Base-by-base conservation (phyloP, 1,140 invertebrate genomes). In the Probaryconus sp. region DNA sequence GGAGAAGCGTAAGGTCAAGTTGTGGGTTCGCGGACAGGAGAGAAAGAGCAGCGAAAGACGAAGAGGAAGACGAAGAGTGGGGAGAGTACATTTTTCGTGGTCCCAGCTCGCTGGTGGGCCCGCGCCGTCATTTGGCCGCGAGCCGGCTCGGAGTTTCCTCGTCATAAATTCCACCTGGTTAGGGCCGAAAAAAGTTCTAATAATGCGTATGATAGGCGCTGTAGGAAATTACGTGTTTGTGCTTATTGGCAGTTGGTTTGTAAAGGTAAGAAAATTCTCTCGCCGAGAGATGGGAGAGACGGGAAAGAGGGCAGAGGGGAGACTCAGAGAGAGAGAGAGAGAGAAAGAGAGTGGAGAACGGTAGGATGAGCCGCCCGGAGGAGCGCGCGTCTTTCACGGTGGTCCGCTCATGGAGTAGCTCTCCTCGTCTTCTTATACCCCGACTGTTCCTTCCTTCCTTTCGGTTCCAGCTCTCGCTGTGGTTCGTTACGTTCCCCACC, bases 341-440 rank as follows among this genome's bases (percentile, higher is more conserved):
- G 35, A 60, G 42, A 31, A 47, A 21, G 45, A 45, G 37, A 40
- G 33, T 11, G 21, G n/a, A 9, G 5, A 17, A 18, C 18, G 55
- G 73, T 70, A 73, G 79, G 81, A 79, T 56, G 53, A 77, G 78
- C 63, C 64, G 67, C 28, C 72, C 73, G 64, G 21, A 42, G 64
- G 76, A 74, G 77, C 73, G 77, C 79, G 78, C 78, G 79, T 85
- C 84, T 83, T 85, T 85, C 84, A 85, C 78, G 85, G 85, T 87
- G 85, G 85, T 86, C 85, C 83, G 68, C 53, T 68, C 60, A 79
- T 71, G 69, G 78, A 81, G 78, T 76, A 63, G 75, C 77, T 83
- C 81, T 71, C 68, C 61, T 80, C 75, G 75, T 79, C 75, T 82
- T 65, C 48, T 79, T 78, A 80, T 82, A 76, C 79, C 42, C 73